Conservation (phyloP, 2,888 invertebrate genomes). For the Taphrorychus bicolor region DNA sequence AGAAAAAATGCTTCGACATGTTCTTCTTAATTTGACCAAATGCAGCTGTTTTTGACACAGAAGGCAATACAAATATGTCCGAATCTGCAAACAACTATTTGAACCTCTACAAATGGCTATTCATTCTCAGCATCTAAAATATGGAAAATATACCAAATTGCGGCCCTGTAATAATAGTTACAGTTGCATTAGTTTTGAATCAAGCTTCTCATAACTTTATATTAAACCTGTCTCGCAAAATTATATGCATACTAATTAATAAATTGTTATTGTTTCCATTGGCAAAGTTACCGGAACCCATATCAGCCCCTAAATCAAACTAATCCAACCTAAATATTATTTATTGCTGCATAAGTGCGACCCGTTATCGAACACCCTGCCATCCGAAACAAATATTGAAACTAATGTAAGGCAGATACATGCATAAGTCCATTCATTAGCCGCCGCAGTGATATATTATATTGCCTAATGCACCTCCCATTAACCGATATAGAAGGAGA, state of each 20-base stretch:
- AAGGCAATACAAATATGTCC: no score
- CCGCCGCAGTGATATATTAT: not conserved
- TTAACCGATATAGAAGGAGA: not conserved
- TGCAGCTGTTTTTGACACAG: no score
- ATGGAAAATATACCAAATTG: no score
- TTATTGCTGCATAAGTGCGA: not conserved
- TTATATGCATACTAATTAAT: not conserved
- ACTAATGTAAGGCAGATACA: conserved; percentile 1
- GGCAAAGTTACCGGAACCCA: not conserved
- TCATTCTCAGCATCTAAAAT: no score
- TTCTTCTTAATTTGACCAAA: no score
- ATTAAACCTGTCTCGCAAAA: not conserved
- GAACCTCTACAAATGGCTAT: no score
- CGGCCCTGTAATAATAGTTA: no score
- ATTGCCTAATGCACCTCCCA: not conserved
- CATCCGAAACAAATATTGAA: conserved; percentile 7
- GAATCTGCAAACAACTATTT: no score
- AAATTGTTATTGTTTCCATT: not conserved
- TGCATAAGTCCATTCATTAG: conserved; percentile 7
- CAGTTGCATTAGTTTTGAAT: no score
- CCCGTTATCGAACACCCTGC: not conserved
- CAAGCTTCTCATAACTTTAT: not conserved
- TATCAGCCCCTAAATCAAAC: not conserved
- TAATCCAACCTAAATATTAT: conserved; percentile 2
- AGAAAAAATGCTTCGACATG: no score